phyloP scores from a whole-genome alignment of 2,888 invertebrate genomes.

The Tridacna crocea region DNA sequence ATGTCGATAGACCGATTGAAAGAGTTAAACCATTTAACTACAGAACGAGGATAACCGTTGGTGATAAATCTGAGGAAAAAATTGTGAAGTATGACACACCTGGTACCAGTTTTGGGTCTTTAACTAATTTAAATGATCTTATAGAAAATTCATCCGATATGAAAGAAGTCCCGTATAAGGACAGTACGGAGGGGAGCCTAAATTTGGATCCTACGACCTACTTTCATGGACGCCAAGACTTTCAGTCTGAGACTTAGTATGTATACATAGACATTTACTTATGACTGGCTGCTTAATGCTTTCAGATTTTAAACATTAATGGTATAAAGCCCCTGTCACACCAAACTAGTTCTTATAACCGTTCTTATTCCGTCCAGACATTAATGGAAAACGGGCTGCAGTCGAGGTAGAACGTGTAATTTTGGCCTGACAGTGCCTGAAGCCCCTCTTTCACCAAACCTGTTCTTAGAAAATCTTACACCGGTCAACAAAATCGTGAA shows the following conservation, averaged over 20 bases:
- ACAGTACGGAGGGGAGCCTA: neutral
- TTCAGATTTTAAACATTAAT: too few relatives aligned
- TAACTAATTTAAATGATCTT: neutral
- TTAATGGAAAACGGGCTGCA: too few relatives aligned
- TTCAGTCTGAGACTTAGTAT: neutral
- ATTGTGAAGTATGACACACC: neutral
- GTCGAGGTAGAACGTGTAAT: too few relatives aligned
- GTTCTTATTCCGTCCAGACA: too few relatives aligned
- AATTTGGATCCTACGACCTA: slow-evolving; percentile 8
- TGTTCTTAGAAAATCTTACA: too few relatives aligned
- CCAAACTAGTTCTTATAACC: too few relatives aligned
- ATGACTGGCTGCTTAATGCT: too few relatives aligned
- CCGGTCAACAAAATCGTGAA: too few relatives aligned
- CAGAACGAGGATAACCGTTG: neutral
- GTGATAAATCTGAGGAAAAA: neutral
- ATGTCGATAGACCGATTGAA: slow-evolving; percentile 1
- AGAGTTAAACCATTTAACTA: neutral
- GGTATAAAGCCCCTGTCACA: too few relatives aligned
- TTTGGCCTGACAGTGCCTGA: too few relatives aligned
- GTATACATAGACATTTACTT: too few relatives aligned
- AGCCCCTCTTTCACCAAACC: too few relatives aligned
- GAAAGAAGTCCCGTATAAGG: slow-evolving; percentile 11
- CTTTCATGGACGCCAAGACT: slow-evolving; percentile 18
- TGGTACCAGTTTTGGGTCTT: neutral
- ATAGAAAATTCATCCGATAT: neutral